These are phyloP conservation scores for Pogonognathellus flavescens DNA, from an alignment of 1,140 invertebrate species.

Conservation along the genomic window DNA sequence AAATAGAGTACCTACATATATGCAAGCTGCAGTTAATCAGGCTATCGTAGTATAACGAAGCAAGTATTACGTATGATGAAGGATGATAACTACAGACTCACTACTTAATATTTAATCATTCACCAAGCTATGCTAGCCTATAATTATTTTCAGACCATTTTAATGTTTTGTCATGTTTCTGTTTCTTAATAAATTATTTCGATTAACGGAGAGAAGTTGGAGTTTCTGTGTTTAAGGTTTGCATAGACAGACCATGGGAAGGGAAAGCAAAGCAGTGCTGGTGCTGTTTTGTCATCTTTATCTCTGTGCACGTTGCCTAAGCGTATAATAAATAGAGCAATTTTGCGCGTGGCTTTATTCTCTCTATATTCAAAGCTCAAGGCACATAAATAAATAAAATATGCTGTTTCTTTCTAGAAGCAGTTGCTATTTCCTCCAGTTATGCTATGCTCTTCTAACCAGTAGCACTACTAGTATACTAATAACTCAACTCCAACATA, in stretches of 20 bases:
- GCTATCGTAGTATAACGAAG: too few species aligned
- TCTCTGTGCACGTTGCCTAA: too few species aligned
- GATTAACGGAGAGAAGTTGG: background rate
- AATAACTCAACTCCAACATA: too few species aligned
- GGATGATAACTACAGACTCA: too few species aligned
- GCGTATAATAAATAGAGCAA: constrained; percentile 21
- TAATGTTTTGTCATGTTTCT: background rate
- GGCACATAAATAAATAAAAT: constrained; percentile 38
- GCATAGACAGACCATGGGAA: background rate
- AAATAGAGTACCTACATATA: too few species aligned
- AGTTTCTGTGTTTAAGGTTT: background rate
- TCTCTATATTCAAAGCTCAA: constrained; percentile 12
- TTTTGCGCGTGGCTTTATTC: constrained; percentile 46
- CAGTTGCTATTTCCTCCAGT: background rate
- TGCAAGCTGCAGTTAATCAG: too few species aligned
- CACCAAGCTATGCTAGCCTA: too few species aligned
- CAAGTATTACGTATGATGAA: too few species aligned
- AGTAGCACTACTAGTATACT: background rate
- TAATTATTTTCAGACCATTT: background rate
- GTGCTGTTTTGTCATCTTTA: background rate
- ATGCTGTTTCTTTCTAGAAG: background rate
- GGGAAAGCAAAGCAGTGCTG: background rate
- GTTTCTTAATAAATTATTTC: constrained; percentile 12
- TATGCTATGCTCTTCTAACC: constrained; percentile 29
- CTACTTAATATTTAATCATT: too few species aligned